Evolutionary conservation across 2,113 vertebrate species (phyloP), one percentile per base, ranked within the genome.

Genomic region (Sterrhoptilus dennistouni): DNA sequence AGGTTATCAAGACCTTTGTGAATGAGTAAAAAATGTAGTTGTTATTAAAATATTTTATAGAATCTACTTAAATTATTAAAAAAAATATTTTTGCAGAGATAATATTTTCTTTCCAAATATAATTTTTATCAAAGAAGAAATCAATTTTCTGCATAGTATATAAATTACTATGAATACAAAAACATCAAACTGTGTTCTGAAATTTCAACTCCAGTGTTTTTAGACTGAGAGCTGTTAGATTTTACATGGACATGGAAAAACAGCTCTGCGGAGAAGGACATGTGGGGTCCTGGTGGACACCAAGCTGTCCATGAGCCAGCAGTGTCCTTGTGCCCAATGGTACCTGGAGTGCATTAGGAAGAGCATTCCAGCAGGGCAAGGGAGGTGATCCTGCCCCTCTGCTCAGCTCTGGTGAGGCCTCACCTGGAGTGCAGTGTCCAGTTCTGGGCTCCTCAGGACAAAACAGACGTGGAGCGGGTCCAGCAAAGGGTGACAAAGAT

Each of bases 251-350:
- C 11, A 40, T 64, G 11, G 57, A 60, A 76, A 68, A 61, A 12
- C 3, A 27, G 9, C 25, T 75, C 11, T 4, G 2, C 0, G 0
- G 29, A 31, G 59, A 33, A 28, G 36, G 27, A 24, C 3, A 0
- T 24, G 15, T n/a, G 3, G 14, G 0, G 0, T 52, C 27, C 19
- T 74, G 60, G 27, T 44, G 59, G 8, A 36, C 12, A 44, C 0
- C 8, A 21, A 64, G 25, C 17, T 88, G 42, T 56, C 50, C 31
- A 1, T n/a, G 60, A 52, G 23, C 10, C 60, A 66, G 36, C 44
- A 66, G 66, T 5, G 49, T 5, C 20, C 40, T 54, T 47, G n/a
- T 31, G 33, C 35, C 44, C 28, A 59, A 1, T 0, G 19, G 1
- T 57, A 12, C 50, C 21, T 15, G 31, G 11, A 16, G 14, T 15